Conservation (phyloP, 2,113 vertebrate genomes). For the Anas platyrhynchos region DNA sequence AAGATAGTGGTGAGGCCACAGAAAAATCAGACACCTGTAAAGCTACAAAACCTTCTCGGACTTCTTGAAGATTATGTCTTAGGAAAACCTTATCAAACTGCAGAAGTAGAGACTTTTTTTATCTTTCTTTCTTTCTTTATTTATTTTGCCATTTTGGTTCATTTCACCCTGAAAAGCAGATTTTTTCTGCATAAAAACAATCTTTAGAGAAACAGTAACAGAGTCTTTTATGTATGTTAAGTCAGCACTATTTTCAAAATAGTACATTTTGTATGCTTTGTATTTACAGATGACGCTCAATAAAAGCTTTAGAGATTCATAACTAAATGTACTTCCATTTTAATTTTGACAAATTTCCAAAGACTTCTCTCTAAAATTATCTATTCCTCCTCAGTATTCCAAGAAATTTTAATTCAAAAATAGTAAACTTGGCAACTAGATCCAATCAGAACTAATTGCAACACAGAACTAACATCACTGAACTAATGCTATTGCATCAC, state of each 20-base stretch:
- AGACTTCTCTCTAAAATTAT: background rate
- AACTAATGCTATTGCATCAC: background rate
- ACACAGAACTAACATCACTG: background rate
- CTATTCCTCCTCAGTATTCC: background rate
- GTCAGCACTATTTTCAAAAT: background rate
- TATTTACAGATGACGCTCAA: background rate
- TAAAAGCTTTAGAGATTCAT: background rate
- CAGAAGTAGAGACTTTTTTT: rapidly evolving
- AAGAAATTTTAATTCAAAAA: background rate
- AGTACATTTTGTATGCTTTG: background rate
- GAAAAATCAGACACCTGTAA: background rate
- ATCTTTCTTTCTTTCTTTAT: too few relatives aligned
- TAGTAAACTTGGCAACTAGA: background rate
- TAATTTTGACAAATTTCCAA: background rate
- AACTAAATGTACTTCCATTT: background rate
- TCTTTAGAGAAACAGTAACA: background rate
- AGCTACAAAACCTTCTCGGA: background rate
- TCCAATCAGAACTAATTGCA: background rate
- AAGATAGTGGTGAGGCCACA: background rate
- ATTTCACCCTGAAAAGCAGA: background rate
- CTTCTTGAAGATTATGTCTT: background rate
- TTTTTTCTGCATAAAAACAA: background rate
- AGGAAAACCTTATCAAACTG: background rate
- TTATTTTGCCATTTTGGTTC: rapidly evolving
- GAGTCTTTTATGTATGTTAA: background rate